Evolutionary conservation across 2,797 vertebrate species (phyloP).

Genomic region (Tenualosa thibaudeaui): DNA sequence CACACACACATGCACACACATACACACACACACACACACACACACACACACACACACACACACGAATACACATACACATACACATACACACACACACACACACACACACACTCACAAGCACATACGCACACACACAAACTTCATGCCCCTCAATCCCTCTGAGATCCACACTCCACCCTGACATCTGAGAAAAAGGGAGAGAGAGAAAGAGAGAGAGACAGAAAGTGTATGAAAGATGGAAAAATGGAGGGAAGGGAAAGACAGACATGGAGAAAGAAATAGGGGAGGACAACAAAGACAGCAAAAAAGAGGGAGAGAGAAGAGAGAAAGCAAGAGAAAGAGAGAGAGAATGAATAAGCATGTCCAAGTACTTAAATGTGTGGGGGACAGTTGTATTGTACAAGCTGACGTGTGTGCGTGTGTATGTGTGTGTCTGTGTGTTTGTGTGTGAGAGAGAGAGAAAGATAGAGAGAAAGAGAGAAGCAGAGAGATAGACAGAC

Average conservation of each 20-base stretch:
- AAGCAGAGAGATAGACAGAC: too few species aligned
- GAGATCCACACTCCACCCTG: conserved; percentile 39
- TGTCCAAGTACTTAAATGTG: conserved; percentile 34
- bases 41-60: not conserved
- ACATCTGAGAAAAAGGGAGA: conserved; percentile 28
- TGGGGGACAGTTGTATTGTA: not conserved
- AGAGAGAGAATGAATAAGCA: conserved; percentile 32
- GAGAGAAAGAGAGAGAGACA: not conserved
- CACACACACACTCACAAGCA: not conserved
- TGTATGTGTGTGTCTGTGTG: not conserved
- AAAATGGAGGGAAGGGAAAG: not conserved
- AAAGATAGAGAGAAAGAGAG: not conserved
- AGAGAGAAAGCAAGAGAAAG: conserved; percentile 6
- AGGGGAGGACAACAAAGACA: not conserved
- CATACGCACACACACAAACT: conserved; percentile 19
- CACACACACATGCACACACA: too few species aligned
- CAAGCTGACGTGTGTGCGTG: not conserved
- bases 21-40: not conserved
- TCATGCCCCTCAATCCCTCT: conserved; percentile 26
- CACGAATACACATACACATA: too few species aligned
- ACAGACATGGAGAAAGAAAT: not conserved
- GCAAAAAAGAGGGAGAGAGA: conserved; percentile 8
- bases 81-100: not conserved
- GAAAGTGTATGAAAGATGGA: conserved; percentile 1
- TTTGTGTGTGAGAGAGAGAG: not conserved